These are phyloP conservation scores for Drosophila recens DNA, from an alignment of 2,888 invertebrate genomes.

Conservation along the genomic window DNA sequence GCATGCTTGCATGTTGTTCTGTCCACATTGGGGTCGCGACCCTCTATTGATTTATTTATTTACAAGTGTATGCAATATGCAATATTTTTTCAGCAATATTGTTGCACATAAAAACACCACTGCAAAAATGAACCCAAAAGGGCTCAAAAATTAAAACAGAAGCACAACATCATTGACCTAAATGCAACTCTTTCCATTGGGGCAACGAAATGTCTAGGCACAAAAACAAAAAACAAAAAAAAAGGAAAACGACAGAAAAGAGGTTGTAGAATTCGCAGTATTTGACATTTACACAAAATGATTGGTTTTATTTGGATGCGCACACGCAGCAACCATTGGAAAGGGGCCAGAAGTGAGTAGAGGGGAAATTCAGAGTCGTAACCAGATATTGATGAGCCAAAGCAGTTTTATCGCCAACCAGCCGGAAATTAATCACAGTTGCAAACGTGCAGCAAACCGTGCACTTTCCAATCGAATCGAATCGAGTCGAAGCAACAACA, in stretches of 20 bases:
- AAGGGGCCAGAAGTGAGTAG: neutral
- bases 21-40: constrained; percentile 10
- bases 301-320: constrained; percentile 65
- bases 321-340: constrained; percentile 45
- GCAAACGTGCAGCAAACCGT: constrained; percentile 57
- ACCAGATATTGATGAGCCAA: constrained; percentile 68
- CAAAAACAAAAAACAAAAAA: neutral
- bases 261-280: constrained; percentile 42
- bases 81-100: constrained; percentile 48
- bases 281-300: constrained; percentile 61
- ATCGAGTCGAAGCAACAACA: constrained; percentile 6
- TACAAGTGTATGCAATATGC: constrained; percentile 50
- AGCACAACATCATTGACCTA: constrained; percentile 65
- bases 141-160: constrained; percentile 39
- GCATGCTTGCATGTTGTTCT: constrained; percentile 16
- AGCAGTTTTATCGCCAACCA: constrained; percentile 69
- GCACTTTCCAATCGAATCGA: neutral
- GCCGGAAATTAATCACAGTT: constrained; percentile 68
- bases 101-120: constrained; percentile 28
- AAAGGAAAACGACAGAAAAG: neutral
- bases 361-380: constrained; percentile 29
- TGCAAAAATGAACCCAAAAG: constrained; percentile 11
- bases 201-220: constrained; percentile 23
- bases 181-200: constrained; percentile 50
- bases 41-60: constrained; percentile 58